Evolutionary conservation across 2,113 vertebrate genomes (phyloP).

Genomic region (Aramus guarauna): DNA sequence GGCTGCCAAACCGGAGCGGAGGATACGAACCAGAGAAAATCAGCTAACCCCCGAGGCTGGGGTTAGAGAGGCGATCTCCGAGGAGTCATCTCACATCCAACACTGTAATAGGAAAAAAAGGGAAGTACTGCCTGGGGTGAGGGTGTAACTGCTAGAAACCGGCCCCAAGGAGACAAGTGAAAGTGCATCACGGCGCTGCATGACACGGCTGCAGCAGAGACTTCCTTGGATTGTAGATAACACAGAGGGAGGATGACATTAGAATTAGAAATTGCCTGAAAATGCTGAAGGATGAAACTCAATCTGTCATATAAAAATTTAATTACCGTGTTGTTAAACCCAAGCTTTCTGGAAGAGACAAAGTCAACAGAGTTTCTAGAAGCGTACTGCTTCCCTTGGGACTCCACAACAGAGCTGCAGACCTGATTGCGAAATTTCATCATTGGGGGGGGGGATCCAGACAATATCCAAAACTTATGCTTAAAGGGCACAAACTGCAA

Average conservation of each 20-base stretch:
- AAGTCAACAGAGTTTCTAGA: neutral
- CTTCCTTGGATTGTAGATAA: neutral
- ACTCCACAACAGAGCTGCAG: neutral
- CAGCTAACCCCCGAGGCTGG: neutral
- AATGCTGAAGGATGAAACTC: neutral
- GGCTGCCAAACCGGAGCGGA: neutral
- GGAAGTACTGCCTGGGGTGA: neutral
- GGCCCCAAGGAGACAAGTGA: neutral
- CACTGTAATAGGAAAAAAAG: neutral
- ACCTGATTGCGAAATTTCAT: neutral
- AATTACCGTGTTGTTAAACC: neutral
- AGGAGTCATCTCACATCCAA: neutral
- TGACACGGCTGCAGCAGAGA: neutral
- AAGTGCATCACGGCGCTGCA: neutral
- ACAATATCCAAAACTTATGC: neutral
- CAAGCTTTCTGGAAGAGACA: neutral
- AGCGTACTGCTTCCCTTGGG: neutral
- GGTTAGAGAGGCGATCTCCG: rapidly evolving
- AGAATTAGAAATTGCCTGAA: neutral
- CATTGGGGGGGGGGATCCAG: neutral
- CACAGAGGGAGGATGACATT: neutral
- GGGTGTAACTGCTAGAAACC: neutral
- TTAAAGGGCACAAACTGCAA: neutral
- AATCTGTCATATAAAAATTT: neutral
- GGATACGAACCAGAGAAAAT: rapidly evolving